phyloP scores from a whole-genome alignment of 2,113 vertebrate species.

The Acinonyx jubatus region DNA sequence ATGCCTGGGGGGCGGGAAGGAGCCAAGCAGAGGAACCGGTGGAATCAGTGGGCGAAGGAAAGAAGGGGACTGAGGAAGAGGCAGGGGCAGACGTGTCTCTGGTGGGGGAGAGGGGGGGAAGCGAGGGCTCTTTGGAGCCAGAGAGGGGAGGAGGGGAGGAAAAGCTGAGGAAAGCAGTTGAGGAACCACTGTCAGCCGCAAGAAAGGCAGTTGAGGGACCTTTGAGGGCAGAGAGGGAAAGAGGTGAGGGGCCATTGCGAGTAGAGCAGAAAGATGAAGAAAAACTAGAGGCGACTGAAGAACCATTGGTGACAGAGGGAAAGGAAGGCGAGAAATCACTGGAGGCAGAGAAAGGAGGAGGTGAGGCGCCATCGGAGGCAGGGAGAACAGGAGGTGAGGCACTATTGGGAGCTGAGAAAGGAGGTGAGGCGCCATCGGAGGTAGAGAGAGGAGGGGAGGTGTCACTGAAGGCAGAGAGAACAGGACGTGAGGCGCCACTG shows the following conservation, averaged over 20 bases:
- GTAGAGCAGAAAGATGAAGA: background rate
- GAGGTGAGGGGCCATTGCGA: background rate
- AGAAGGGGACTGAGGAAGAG: background rate
- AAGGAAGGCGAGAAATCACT: background rate
- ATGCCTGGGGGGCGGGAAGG: background rate
- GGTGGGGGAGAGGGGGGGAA: background rate
- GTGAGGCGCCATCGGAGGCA: rapidly evolving
- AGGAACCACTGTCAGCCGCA: background rate
- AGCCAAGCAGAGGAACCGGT: background rate
- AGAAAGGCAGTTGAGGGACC: background rate
- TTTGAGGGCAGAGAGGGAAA: background rate
- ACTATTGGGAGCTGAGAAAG: rapidly evolving
- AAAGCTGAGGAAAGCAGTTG: background rate
- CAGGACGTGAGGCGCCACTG: rapidly evolving
- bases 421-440: background rate
- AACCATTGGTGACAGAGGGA: rapidly evolving
- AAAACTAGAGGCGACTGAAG: background rate
- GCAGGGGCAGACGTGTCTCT: rapidly evolving
- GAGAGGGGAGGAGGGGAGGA: background rate
- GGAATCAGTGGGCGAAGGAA: rapidly evolving
- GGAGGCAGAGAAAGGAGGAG: background rate
- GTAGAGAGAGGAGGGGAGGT: background rate
- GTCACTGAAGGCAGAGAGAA: rapidly evolving
- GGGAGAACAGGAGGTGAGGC: background rate
- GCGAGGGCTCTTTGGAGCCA: rapidly evolving